Percentiles rank a stretch among this genome's conserved stretches.
Conservation (phyloP, 2,797 vertebrate species). For the Ctenosaura bakeri region DNA sequence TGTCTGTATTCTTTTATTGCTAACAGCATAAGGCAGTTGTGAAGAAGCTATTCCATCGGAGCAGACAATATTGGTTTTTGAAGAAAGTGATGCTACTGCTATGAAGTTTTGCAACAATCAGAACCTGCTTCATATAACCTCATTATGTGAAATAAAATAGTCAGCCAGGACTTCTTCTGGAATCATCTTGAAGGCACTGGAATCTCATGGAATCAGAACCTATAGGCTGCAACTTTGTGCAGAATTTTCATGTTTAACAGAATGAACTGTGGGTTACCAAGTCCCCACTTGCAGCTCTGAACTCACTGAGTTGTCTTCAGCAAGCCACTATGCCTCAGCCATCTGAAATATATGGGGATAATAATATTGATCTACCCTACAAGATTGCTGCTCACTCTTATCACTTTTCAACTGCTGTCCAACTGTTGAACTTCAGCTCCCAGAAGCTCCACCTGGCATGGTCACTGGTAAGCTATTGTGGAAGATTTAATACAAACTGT, state of each 20-base stretch:
- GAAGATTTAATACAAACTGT: no score
- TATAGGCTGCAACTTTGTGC: background rate
- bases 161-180: background rate
- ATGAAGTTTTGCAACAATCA: background rate
- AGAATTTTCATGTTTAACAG: background rate
- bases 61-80: conserved; percentile 61
- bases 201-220: no score
- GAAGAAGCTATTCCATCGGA: conserved; percentile 65
- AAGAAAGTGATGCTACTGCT: conserved; percentile 31
- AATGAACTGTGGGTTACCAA: background rate
- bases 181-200: no score
- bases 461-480: background rate
- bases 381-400: no score
- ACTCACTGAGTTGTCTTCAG: background rate
- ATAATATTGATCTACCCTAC: background rate
- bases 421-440: no score
- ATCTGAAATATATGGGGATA: background rate
- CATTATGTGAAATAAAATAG: background rate
- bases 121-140: background rate
- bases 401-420: no score
- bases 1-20: no score
- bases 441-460: no score
- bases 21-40: conserved; percentile 53
- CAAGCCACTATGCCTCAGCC: background rate
- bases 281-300: background rate